A percentile compares a stretch with the other conserved stretches of the same genome.
phyloP scores from a whole-genome alignment of 2,113 vertebrate species.

The Callaeas wilsoni region DNA sequence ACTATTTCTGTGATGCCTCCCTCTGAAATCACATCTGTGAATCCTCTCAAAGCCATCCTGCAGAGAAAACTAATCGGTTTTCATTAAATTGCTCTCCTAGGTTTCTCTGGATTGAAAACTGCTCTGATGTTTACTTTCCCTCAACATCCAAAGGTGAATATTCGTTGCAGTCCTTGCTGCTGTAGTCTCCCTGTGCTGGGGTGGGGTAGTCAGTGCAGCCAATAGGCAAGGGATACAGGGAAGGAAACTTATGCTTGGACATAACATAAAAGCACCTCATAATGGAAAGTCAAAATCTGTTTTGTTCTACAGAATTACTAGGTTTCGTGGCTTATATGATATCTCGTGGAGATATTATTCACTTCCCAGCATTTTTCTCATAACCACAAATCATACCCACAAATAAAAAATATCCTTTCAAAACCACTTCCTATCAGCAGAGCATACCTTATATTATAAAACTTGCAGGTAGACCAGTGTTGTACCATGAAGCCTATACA shows the following conservation, averaged over 20 bases:
- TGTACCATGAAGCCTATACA: constrained; percentile 75
- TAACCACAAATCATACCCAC: constrained; percentile 60
- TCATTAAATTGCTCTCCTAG: neutral
- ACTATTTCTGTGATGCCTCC: constrained; percentile 9
- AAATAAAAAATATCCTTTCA: constrained; percentile 44
- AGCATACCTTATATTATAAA: constrained; percentile 61
- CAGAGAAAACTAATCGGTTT: constrained; percentile 1
- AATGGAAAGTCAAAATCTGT: neutral
- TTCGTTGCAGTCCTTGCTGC: neutral
- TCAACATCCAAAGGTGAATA: neutral
- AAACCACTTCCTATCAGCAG: constrained; percentile 62
- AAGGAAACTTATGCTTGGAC: constrained; percentile 5
- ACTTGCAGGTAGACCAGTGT: constrained; percentile 77
- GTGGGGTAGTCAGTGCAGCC: neutral
- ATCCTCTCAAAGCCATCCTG: neutral
- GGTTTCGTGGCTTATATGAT: neutral
- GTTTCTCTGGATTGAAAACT: neutral
- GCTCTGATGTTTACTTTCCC: neutral
- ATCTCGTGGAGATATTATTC: constrained; percentile 29
- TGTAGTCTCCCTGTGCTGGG: neutral
- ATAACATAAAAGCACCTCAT: neutral
- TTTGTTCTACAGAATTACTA: neutral
- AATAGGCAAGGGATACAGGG: neutral
- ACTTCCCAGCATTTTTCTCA: constrained; percentile 18
- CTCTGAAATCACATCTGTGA: neutral